Conservation (phyloP, 2,888 invertebrate species). For the Portevinia maculata region DNA sequence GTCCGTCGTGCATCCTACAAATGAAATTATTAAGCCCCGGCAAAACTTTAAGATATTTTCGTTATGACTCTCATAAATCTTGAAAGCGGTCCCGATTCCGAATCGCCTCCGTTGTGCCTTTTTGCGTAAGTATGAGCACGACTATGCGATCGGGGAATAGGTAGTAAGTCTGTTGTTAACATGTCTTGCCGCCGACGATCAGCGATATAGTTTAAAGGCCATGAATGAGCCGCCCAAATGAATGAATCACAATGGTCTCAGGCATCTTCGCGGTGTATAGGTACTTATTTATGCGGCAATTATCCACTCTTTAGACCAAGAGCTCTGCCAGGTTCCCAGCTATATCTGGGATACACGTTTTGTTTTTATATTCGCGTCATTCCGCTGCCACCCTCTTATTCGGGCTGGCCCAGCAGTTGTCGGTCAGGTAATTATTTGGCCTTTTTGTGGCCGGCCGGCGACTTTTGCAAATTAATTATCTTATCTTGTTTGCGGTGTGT, state of each 20-base stretch:
- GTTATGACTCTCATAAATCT: constrained; percentile 73
- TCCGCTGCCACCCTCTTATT: constrained; percentile 27
- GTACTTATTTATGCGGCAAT: constrained; percentile 69
- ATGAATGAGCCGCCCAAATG: constrained; percentile 65
- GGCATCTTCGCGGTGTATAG: not conserved
- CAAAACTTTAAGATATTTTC: constrained; percentile 63
- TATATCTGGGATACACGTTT: constrained; percentile 49
- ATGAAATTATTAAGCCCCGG: constrained; percentile 71
- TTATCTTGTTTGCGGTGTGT: constrained; percentile 73
- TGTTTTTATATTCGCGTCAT: constrained; percentile 39
- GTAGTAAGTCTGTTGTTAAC: constrained; percentile 63
- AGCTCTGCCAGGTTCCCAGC: constrained; percentile 54
- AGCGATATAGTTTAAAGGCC: constrained; percentile 66
- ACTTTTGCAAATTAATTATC: constrained; percentile 74
- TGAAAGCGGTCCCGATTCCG: constrained; percentile 61
- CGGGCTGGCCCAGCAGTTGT: not conserved
- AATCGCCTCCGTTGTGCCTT: constrained; percentile 50
- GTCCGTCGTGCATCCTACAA: constrained; percentile 45
- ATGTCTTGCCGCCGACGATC: constrained; percentile 55
- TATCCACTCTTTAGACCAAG: constrained; percentile 72
- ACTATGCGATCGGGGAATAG: constrained; percentile 18
- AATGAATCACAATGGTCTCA: constrained; percentile 68
- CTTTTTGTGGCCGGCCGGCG: constrained; percentile 63
- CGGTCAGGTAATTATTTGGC: constrained; percentile 65
- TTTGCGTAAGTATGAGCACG: constrained; percentile 20